Percentiles rank a stretch among this genome's conserved stretches.
Evolutionary conservation across 2,797 vertebrate species (phyloP).

Genomic region (Gallirallus australis): DNA sequence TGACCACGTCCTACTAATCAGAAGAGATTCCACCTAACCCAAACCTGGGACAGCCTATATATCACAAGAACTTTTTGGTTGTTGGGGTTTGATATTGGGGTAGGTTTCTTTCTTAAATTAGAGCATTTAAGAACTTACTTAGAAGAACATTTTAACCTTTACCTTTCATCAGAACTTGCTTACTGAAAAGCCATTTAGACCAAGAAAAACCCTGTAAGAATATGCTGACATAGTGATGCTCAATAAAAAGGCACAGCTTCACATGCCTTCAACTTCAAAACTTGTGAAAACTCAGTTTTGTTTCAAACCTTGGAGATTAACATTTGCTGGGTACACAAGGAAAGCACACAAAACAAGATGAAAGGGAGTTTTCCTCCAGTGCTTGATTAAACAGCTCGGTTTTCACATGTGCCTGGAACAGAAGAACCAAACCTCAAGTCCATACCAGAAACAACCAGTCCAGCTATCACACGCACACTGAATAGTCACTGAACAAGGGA

Average conservation of each 20-base stretch:
- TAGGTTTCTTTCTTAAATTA: background rate
- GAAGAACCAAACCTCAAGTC: background rate
- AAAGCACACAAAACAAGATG: background rate
- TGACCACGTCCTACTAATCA: background rate
- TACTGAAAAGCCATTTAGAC: background rate
- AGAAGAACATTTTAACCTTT: background rate
- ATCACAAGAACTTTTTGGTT: background rate
- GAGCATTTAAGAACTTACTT: background rate
- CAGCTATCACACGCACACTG: rapidly evolving
- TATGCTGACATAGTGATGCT: background rate
- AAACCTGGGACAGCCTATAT: background rate
- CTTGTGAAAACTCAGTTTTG: background rate
- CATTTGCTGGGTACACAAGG: background rate
- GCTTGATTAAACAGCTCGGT: background rate
- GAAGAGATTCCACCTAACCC: background rate
- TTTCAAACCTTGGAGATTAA: background rate
- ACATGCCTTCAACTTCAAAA: background rate
- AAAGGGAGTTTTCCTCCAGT: background rate
- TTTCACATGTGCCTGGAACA: background rate
- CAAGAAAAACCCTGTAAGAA: background rate
- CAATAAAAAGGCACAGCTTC: background rate
- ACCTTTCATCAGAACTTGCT: background rate
- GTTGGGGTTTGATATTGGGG: rapidly evolving
- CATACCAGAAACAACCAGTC: rapidly evolving
- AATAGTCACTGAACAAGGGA: background rate